These are phyloP conservation scores for Ferdinandea cuprea DNA, from an alignment of 2,888 invertebrate species.

Conservation along the genomic window DNA sequence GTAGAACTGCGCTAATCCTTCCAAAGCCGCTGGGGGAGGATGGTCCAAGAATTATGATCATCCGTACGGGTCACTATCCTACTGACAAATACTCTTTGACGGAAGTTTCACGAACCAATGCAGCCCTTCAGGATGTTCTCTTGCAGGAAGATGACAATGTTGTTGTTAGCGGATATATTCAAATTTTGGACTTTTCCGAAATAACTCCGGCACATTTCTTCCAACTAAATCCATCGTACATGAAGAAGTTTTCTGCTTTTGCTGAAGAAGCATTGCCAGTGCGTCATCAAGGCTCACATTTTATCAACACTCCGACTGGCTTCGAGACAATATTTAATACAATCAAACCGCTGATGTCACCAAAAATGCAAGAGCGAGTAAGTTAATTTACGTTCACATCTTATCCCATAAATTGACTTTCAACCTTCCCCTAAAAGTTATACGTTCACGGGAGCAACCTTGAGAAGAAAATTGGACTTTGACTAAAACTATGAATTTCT, in stretches of 20 bases:
- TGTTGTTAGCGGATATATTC: slow-evolving; percentile 83
- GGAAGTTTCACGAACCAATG: slow-evolving; percentile 84
- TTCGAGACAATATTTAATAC: slow-evolving; percentile 86
- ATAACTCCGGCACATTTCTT: slow-evolving; percentile 84
- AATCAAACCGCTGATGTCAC: slow-evolving; percentile 85
- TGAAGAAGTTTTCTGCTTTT: slow-evolving; percentile 85
- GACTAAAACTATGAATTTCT: slow-evolving; percentile 85
- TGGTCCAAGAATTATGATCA: slow-evolving; percentile 83
- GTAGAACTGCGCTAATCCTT: slow-evolving; percentile 78
- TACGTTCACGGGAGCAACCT: slow-evolving; percentile 85
- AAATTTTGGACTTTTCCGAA: slow-evolving; percentile 85
- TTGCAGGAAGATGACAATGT: slow-evolving; percentile 86
- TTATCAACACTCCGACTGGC: slow-evolving; percentile 85
- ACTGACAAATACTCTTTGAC: slow-evolving; percentile 83
- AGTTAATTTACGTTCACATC: slow-evolving; percentile 76
- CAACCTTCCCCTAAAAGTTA: too few species aligned
- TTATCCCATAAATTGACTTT: slow-evolving; percentile 22
- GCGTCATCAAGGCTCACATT: slow-evolving; percentile 85
- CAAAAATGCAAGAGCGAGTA: slow-evolving; percentile 86
- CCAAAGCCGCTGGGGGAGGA: slow-evolving; percentile 81
- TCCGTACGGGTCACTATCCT: slow-evolving; percentile 84
- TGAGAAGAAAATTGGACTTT: too few species aligned
- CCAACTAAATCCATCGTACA: slow-evolving; percentile 85
- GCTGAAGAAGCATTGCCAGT: slow-evolving; percentile 86
- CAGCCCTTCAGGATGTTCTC: slow-evolving; percentile 85